Base-by-base conservation (phyloP, 2,113 vertebrate genomes). In the Pluvialis apricaria region DNA sequence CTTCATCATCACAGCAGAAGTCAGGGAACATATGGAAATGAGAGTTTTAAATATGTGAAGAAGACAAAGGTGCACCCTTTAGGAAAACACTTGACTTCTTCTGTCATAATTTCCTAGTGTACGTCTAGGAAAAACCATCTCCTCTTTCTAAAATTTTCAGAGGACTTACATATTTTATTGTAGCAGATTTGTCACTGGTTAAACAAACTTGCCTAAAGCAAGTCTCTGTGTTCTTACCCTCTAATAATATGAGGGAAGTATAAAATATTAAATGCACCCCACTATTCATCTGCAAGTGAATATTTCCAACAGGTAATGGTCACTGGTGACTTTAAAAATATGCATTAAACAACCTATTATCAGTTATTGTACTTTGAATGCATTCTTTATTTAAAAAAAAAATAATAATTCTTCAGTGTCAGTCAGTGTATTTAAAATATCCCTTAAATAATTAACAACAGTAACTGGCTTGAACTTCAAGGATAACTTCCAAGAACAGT, bases 81-180 rank as follows among this genome's bases (percentile, higher is more conserved):
- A 93, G 64, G 69, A 91, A 80, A 90, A 49, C 54, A 79, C 29
- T 77, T 82, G 61, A 69, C 24, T 64, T 78, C 20, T 89, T 94
- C 78, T 60, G 51, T 91, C n/a, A 34, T 77, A 78, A 21, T 88
- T 82, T 82, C 44, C 47, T 58, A 68, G 26, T 40, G 22, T 85
- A 68, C 28, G 65, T 83, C 8, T 71, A 68, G 54, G 82, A 93
- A 94, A 96, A 94, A 45, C 1, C 14, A 75, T 64, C 7, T 90
- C 47, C 40, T 52, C 22, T 55, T 26, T 20, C 36, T 83, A 89
- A 94, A 87, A 54, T 31, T 88, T 94, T 25, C 13, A 61, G 42
- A 82, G 38, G 47, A 65, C 52, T 42, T 83, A 13, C 20, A 78
- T 94, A 94, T 92, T 97, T 96, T 93, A 95, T 80, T 60, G 40